Evolutionary conservation across 2,888 invertebrate genomes (phyloP), one percentile per base, ranked within the genome.

Genomic region (Strigamia crassipes): DNA sequence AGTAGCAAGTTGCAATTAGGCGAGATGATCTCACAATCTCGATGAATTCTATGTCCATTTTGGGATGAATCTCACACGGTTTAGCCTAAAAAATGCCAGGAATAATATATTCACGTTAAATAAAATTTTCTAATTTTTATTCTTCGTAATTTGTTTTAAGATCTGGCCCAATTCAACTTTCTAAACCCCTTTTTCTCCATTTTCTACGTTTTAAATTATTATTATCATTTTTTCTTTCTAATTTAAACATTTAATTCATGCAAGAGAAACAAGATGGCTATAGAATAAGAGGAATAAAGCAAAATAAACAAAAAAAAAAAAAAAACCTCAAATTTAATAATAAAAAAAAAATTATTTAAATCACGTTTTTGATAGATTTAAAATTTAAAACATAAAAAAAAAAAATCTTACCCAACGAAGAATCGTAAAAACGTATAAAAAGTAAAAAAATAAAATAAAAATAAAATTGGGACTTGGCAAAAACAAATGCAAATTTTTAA

Each of bases 71-170:
- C 73, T 81, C 56, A 9, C 81, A 61, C 21, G 66, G 66, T 66
- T 81, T 23, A 66, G 81, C 81, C 81, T 81, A 81, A 81, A 81
- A 81, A 81, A 81, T 81, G 81, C 34, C 81, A 81, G 81, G 81
- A 81, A 81, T 42, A 81, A 31, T 38, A 34, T 23, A 31, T 18
- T 81, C 81, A 81, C 51, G 51, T 51, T 51, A 51, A 51, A 51
- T 51, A 51, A 51, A 51, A 51, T 51, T 51, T 18, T 51, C 38
- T 38, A 38, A 31, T 21, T 21, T 23, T 80, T 18, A 21, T 15
- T 41, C 34, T 80, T 31, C 31, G 38, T 42, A n/a, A 23, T 80
- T 80, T 51, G n/a, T 80, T 51, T 46, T 42, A 31, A 31, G 15
- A 80, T 80, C 21, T 51, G 51, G 51, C 51, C 51, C 51, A 51